These are phyloP conservation scores for Cyclina sinensis DNA, from an alignment of 1,140 invertebrate genomes.

Conservation along the genomic window DNA sequence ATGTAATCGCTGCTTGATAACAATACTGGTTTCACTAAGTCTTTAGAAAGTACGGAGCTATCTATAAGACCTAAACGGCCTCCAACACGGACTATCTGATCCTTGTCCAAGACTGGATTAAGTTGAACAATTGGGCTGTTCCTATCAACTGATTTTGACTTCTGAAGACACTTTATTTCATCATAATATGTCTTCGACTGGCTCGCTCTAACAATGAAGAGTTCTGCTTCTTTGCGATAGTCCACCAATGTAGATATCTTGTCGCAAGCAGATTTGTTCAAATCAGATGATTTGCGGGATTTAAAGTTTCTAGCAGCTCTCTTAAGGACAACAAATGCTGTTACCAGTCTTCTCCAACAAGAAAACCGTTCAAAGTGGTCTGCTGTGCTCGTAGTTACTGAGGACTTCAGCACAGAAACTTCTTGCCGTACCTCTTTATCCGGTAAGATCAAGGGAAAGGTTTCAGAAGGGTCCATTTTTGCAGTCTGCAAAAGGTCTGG, in stretches of 20 bases:
- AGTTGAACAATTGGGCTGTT: slow-evolving; percentile 15
- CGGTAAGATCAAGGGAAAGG: not conserved
- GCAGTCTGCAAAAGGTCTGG: not conserved
- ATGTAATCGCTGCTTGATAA: slow-evolving; percentile 45
- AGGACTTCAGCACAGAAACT: not conserved
- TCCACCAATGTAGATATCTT: too few species aligned
- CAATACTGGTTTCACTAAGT: slow-evolving; percentile 36
- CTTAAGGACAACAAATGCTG: not conserved
- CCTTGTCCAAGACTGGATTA: slow-evolving; percentile 45
- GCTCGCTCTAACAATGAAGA: not conserved
- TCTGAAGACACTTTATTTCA: slow-evolving; percentile 23
- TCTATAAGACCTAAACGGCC: slow-evolving; percentile 22
- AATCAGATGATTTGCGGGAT: too few species aligned
- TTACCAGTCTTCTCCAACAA: not conserved
- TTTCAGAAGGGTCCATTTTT: too few species aligned
- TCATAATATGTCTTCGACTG: not conserved
- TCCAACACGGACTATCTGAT: slow-evolving; percentile 25
- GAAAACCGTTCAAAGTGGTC: slow-evolving; percentile 2
- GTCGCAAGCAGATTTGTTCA: too few species aligned
- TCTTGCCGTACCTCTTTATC: slow-evolving; percentile 40
- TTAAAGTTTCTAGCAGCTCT: slow-evolving; percentile 5
- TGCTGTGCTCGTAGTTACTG: not conserved
- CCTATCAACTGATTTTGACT: slow-evolving; percentile 14
- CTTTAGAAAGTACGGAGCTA: not conserved
- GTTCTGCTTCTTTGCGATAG: too few species aligned